Conservation (phyloP, 2,888 invertebrate species). For the Catocala sponsa region DNA sequence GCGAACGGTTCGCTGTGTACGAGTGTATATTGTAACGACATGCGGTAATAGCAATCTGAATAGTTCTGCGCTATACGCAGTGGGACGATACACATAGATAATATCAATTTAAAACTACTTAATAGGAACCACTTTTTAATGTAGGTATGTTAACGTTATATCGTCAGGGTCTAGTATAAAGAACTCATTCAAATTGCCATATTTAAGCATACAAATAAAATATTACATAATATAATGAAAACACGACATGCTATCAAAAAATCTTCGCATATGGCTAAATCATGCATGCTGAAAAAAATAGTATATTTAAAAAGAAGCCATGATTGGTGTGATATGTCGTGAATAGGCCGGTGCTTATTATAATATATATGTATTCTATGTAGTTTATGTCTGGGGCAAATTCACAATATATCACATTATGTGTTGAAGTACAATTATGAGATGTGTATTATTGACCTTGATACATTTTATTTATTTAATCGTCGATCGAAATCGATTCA, state of each 20-base stretch:
- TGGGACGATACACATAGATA: too few relatives aligned
- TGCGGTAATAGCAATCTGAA: slow-evolving; percentile 42
- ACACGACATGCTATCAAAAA: slow-evolving; percentile 29
- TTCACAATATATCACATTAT: slow-evolving; percentile 49
- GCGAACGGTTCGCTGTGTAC: slow-evolving; percentile 70
- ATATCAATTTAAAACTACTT: too few relatives aligned
- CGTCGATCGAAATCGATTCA: too few relatives aligned
- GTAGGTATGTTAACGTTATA: too few relatives aligned
- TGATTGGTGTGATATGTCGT: slow-evolving; percentile 61
- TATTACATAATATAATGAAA: slow-evolving; percentile 17
- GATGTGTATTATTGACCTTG: slow-evolving; percentile 14
- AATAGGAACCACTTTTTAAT: too few relatives aligned
- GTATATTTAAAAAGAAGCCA: slow-evolving; percentile 55
- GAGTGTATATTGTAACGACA: slow-evolving; percentile 29
- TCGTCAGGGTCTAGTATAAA: neutral
- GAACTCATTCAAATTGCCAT: slow-evolving; percentile 38
- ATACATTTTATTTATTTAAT: neutral
- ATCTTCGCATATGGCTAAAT: slow-evolving; percentile 17
- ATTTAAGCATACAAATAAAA: slow-evolving; percentile 28
- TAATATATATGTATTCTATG: slow-evolving; percentile 22
- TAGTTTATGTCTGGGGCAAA: slow-evolving; percentile 23
- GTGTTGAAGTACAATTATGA: slow-evolving; percentile 12
- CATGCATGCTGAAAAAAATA: slow-evolving; percentile 41
- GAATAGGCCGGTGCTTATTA: slow-evolving; percentile 61
- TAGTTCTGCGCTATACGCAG: neutral